Conservation (phyloP, 2,888 invertebrate species). For the Caenorhabditis zanzibari region DNA sequence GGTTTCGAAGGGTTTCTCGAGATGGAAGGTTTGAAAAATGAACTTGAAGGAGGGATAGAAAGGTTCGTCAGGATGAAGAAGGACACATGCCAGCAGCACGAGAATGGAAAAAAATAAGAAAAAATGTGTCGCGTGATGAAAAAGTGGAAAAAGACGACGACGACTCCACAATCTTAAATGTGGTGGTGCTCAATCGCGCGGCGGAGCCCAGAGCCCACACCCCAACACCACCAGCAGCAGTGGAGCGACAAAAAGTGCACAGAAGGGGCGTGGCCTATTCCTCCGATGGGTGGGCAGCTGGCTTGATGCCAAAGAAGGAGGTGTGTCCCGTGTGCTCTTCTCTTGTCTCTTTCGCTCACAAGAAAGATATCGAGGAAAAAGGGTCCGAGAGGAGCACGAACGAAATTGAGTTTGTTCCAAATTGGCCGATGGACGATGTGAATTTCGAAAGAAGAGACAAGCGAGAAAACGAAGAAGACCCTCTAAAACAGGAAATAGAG, state of each 20-base stretch:
- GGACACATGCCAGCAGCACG: conserved; percentile 38
- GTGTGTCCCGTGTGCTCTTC: conserved; percentile 42
- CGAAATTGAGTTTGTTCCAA: conserved; percentile 64
- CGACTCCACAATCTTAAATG: conserved; percentile 50
- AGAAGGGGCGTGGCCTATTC: conserved; percentile 51
- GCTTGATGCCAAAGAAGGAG: conserved; percentile 64
- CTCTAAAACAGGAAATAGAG: conserved; percentile 52
- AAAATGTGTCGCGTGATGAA: conserved; percentile 57
- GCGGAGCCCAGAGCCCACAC: conserved; percentile 23
- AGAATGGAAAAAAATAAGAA: conserved; percentile 8
- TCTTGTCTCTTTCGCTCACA: conserved; percentile 10
- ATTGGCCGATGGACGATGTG: conserved; percentile 28
- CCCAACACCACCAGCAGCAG: conserved; percentile 33
- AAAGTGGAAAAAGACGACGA: conserved; percentile 13
- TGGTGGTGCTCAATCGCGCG: conserved; percentile 51
- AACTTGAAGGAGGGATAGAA: conserved; percentile 16
- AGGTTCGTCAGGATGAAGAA: neutral
- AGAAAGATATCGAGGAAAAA: conserved; percentile 28
- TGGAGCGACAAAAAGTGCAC: conserved; percentile 59
- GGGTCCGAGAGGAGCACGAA: conserved; percentile 28
- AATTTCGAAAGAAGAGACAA: conserved; percentile 36
- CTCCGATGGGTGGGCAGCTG: conserved; percentile 55
- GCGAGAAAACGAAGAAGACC: conserved; percentile 23
- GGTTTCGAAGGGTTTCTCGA: conserved; percentile 8
- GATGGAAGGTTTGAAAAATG: conserved; percentile 38